A percentile compares a stretch with the other conserved stretches of the same genome.
phyloP scores from a whole-genome alignment of 2,797 vertebrate genomes.

The Bradypodion ventrale region DNA sequence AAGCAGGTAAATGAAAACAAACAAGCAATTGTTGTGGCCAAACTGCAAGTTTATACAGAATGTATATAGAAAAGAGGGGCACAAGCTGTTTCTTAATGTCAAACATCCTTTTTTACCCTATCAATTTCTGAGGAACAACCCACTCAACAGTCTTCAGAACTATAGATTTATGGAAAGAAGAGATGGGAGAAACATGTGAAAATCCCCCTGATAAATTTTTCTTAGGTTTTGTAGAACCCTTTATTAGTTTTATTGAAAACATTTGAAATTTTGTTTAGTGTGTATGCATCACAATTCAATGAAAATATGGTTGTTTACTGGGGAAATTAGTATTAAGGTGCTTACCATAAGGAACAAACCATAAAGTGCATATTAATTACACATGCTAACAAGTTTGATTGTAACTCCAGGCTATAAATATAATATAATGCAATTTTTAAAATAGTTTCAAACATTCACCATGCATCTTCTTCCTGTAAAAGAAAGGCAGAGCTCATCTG shows the following conservation, averaged over 20 bases:
- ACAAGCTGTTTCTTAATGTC: neutral
- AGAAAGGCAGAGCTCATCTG: too few relatives aligned
- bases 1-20: slow-evolving; percentile 10
- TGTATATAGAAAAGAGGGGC: neutral
- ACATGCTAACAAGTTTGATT: neutral
- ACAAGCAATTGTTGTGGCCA: slow-evolving; percentile 6
- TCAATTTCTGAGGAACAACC: neutral
- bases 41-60: neutral
- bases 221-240: neutral
- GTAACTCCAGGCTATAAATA: neutral
- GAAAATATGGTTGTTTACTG: neutral
- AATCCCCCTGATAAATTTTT: neutral
- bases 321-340: neutral
- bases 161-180: neutral
- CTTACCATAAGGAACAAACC: neutral
- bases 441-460: too few relatives aligned
- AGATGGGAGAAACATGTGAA: neutral
- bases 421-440: neutral
- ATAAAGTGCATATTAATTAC: neutral
- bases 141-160: neutral
- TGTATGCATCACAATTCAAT: neutral
- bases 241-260: neutral
- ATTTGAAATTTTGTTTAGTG: neutral
- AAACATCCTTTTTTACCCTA: neutral
- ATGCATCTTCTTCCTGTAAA: too few relatives aligned